phyloP scores from a whole-genome alignment of 1,140 invertebrate genomes.

The Caenorhabditis inopinata region DNA sequence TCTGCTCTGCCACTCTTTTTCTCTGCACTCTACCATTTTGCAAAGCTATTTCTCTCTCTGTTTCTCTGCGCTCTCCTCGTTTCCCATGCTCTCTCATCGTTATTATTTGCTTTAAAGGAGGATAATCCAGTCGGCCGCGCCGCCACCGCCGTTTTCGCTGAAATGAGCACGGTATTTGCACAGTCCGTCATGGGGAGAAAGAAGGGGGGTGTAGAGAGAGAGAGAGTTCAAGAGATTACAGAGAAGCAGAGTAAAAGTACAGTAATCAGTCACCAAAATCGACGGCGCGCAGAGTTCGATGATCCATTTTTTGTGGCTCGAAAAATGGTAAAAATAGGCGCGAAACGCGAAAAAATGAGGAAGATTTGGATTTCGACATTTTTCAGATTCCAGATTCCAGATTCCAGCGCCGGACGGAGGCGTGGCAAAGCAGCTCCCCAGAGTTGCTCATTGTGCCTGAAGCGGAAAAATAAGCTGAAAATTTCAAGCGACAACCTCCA shows the following conservation, averaged over 20 bases:
- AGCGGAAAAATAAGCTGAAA: too few species aligned
- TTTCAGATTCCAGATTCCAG: too few species aligned
- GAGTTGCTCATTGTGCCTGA: too few species aligned
- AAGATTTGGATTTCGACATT: too few species aligned
- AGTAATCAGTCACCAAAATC: background rate
- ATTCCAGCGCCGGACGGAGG: too few species aligned
- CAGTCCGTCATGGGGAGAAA: background rate
- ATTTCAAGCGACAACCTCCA: too few species aligned
- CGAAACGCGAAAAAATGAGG: too few species aligned
- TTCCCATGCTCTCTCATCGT: background rate
- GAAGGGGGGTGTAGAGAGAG: background rate
- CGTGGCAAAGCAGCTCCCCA: too few species aligned
- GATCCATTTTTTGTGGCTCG: too few species aligned
- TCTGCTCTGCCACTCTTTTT: background rate
- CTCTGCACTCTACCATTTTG: too few species aligned
- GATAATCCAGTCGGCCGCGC: slow-evolving; percentile 26
- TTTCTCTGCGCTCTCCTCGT: background rate
- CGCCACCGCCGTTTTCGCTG: background rate
- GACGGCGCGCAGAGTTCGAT: too few species aligned
- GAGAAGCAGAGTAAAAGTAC: background rate
- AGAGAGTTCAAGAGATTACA: background rate
- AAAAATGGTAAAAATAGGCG: too few species aligned
- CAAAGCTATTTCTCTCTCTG: background rate
- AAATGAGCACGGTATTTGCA: background rate
- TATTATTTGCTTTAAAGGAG: background rate